Percentiles rank a stretch among this genome's conserved stretches.
phyloP scores from a whole-genome alignment of 2,888 invertebrate genomes.

The Hydraecia micacea region DNA sequence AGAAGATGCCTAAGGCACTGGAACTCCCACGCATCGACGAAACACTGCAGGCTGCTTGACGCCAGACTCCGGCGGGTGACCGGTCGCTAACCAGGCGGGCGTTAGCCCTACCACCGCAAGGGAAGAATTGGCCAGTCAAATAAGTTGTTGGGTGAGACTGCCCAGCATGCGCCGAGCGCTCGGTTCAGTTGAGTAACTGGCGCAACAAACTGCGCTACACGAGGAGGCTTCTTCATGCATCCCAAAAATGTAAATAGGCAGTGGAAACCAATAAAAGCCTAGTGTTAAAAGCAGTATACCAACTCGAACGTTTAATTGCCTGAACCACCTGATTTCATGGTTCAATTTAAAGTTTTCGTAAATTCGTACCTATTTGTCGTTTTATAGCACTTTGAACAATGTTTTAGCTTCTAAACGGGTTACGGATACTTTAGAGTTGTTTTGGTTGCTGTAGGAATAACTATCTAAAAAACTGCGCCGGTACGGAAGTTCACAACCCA shows the following conservation, averaged over 20 bases:
- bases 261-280: conserved; percentile 35
- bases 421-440: conserved; percentile 8
- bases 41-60: too few species aligned
- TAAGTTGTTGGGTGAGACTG: too few species aligned
- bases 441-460: conserved; percentile 6
- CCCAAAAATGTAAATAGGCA: not conserved
- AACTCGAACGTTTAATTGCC: conserved; percentile 28
- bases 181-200: too few species aligned
- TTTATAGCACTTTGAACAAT: conserved; percentile 39
- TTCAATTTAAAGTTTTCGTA: conserved; percentile 51
- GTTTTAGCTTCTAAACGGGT: conserved; percentile 1
- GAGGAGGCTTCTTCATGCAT: too few species aligned
- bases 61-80: too few species aligned
- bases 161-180: too few species aligned
- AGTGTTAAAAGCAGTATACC: conserved; percentile 17
- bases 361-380: conserved; percentile 8
- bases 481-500: not conserved
- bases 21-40: too few species aligned
- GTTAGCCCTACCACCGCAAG: too few species aligned
- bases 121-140: too few species aligned
- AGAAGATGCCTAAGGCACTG: too few species aligned
- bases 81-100: too few species aligned
- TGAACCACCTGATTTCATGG: conserved; percentile 18
- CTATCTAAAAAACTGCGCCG: not conserved
- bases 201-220: too few species aligned